A percentile compares a stretch with the other conserved stretches of the same genome.
Conservation (phyloP, 2,888 invertebrate genomes). For the Netelia melanura region DNA sequence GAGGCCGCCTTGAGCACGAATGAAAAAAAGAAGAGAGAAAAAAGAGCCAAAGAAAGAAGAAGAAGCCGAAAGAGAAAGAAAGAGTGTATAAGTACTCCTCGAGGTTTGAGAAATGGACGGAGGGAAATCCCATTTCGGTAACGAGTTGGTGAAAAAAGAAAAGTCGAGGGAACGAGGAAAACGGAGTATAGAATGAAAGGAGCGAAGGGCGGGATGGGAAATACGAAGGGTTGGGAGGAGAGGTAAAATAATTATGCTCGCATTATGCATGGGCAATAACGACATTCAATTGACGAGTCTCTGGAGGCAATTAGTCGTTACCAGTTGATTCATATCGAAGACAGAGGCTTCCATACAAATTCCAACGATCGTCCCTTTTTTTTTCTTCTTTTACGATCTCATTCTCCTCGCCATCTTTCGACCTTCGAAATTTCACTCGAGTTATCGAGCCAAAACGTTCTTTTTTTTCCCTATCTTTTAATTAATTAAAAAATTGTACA, state of each 20-base stretch:
- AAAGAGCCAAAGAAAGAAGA: constrained; percentile 17
- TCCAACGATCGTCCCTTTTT: too few relatives aligned
- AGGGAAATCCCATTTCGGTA: constrained; percentile 63
- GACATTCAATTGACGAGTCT: constrained; percentile 41
- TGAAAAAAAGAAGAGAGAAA: constrained; percentile 19
- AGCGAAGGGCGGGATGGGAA: background rate
- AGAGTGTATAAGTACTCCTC: constrained; percentile 54
- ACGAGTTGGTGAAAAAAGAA: constrained; percentile 48
- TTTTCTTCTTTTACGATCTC: too few relatives aligned
- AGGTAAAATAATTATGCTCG: constrained; percentile 40
- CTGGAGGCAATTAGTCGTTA: constrained; percentile 9
- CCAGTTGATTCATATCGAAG: background rate
- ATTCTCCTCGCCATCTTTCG: too few relatives aligned
- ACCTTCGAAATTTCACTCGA: too few relatives aligned
- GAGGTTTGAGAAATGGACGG: constrained; percentile 32
- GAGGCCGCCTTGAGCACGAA: constrained; percentile 39
- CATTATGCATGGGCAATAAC: constrained; percentile 25
- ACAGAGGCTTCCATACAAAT: background rate
- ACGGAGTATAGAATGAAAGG: constrained; percentile 21
- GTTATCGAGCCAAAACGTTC: too few relatives aligned
- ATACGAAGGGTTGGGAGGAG: constrained; percentile 18
- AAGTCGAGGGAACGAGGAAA: constrained; percentile 5
- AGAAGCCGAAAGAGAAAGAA: constrained; percentile 36
- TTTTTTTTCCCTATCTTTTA: too few relatives aligned
- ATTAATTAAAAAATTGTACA: too few relatives aligned